Percentiles rank a stretch among this genome's conserved stretches.
Conservation (phyloP, 2,113 vertebrate species). For the Channa argus region DNA sequence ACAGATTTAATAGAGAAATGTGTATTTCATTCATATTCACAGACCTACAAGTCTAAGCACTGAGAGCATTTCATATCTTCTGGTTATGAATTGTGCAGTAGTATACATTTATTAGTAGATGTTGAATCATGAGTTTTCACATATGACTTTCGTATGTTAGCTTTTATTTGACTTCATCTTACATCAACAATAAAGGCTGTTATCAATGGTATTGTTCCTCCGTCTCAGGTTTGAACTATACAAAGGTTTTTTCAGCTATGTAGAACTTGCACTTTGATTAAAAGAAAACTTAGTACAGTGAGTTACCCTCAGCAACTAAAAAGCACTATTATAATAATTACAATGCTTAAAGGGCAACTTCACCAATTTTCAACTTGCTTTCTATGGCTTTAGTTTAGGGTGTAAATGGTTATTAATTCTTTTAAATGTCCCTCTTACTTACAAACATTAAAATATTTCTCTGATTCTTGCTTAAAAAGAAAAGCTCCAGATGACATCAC, state of each 20-base stretch:
- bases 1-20: background rate
- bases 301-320: background rate
- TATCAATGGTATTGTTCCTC: background rate
- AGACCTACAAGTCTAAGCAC: background rate
- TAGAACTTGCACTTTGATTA: background rate
- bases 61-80: background rate
- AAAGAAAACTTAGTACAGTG: background rate
- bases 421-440: too few relatives aligned
- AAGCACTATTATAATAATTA: slow-evolving; percentile 29
- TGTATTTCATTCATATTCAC: background rate
- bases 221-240: background rate
- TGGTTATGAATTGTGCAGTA: too few relatives aligned
- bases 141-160: background rate
- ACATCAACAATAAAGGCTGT: background rate
- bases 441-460: too few relatives aligned
- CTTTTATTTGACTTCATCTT: slow-evolving; percentile 21
- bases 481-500: too few relatives aligned
- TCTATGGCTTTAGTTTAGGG: too few relatives aligned
- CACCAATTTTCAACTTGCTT: too few relatives aligned
- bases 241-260: background rate
- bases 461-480: too few relatives aligned
- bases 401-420: too few relatives aligned
- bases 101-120: background rate
- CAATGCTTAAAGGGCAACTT: background rate
- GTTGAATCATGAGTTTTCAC: slow-evolving; percentile 15